phyloP scores from a whole-genome alignment of 2,888 invertebrate species.

The Nephrotoma guestfalica region DNA sequence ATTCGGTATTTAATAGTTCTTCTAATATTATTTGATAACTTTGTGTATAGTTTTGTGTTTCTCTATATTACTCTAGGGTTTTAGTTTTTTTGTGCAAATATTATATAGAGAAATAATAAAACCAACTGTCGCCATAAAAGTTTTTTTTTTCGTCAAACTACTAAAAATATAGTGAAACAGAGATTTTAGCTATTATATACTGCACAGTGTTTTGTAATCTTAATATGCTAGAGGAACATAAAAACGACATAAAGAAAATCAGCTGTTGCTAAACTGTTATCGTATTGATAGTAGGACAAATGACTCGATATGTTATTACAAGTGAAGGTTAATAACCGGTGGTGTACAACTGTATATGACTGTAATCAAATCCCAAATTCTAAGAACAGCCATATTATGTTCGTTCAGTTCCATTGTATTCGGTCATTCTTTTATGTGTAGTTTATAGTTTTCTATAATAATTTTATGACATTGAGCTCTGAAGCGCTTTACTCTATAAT shows the following conservation, averaged over 20 bases:
- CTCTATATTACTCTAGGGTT: not conserved
- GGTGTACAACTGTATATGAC: not conserved
- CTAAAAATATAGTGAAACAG: not conserved
- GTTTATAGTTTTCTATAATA: not conserved
- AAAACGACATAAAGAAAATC: not conserved
- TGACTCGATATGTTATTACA: not conserved
- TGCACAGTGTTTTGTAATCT: not conserved
- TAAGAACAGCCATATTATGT: not conserved
- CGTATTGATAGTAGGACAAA: not conserved
- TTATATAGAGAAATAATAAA: not conserved
- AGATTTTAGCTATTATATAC: not conserved
- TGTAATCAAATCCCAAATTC: not conserved
- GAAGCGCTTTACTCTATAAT: not conserved
- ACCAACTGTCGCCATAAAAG: not conserved
- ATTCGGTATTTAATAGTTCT: not conserved
- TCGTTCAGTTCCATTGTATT: not conserved
- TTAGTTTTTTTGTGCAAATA: not conserved
- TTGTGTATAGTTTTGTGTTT: not conserved
- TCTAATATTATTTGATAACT: not conserved
- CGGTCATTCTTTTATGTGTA: not conserved
- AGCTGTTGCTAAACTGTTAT: not conserved
- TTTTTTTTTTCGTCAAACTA: not conserved
- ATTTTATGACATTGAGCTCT: not conserved
- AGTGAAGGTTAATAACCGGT: not conserved
- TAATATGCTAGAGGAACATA: not conserved